phyloP scores from a whole-genome alignment of 2,888 invertebrate genomes.

The Microplitis deprimator region DNA sequence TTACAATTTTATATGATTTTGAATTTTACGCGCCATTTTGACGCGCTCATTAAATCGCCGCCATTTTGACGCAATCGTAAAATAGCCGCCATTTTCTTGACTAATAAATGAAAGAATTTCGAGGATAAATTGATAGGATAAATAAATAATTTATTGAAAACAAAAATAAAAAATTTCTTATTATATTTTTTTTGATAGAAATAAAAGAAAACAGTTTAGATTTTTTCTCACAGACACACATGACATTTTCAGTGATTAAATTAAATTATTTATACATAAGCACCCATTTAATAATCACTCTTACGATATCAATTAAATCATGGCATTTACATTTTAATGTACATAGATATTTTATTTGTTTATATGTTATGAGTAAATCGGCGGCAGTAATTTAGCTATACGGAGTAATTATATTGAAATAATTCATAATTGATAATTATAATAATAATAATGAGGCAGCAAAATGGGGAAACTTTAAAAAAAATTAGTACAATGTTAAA shows the following conservation, averaged over 20 bases:
- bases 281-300: constrained; percentile 34
- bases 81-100: neutral
- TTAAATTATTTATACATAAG: constrained; percentile 28
- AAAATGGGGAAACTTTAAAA: constrained; percentile 53
- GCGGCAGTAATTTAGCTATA: constrained; percentile 47
- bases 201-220: neutral
- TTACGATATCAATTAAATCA: constrained; percentile 39
- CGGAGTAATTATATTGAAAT: constrained; percentile 6
- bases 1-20: too few relatives aligned
- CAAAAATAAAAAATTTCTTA: neutral
- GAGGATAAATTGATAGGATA: neutral
- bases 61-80: too few relatives aligned
- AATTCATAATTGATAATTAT: too few relatives aligned
- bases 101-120: neutral
- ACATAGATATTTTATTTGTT: neutral
- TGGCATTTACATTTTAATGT: constrained; percentile 32
- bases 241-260: constrained; percentile 14
- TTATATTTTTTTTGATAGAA: neutral
- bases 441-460: neutral
- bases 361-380: constrained; percentile 36
- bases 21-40: too few relatives aligned
- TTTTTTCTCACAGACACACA: constrained; percentile 2
- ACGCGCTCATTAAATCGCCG: too few relatives aligned
- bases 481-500: neutral
- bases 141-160: neutral